Base-by-base conservation (phyloP, 1,140 invertebrate species). In the Dendroctonus valens region DNA sequence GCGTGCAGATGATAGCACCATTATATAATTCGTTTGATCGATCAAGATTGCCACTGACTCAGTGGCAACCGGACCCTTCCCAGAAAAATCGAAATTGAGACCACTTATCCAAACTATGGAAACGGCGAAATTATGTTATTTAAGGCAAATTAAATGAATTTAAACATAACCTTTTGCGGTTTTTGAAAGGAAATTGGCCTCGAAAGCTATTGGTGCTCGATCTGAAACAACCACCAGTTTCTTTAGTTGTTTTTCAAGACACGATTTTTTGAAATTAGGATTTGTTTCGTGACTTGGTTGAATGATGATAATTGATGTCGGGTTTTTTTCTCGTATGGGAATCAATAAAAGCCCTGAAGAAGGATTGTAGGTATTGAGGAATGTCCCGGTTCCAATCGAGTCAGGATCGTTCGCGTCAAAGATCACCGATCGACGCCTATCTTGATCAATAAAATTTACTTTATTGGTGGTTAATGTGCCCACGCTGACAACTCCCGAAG, bases 111-210 rank as follows among this genome's bases (percentile, higher is more conserved):
- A 40, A 11, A 26, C 3, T n/a, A 55, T 9, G 1, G 9, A 53
- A 53, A 57, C 41, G 54, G n/a, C 2, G 49, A 61, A 61, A 61
- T 61, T 61, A 61, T 61, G 59, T 52, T 61, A 61, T 61, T 61
- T 61, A 52, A 41, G 49, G 26, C 26, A 26, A 26, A 26, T 26
- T 26, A 26, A 26, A 26, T 38, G 26, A 61, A 51, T 41, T 51
- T 52, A 61, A 61, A 50, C n/a, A 38, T 39, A 48, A 61, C 37
- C 39, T 51, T 60, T 51, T 41, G 46, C 6, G 46, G 58, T 49
- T 48, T 37, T 49, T 15, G 12, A 51, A 52, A 52, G 39, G 12
- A 41, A 41, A 57, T 41, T 57, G 8, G 2, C 26, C 12, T 54
- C 37, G 14, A 54, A 39, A 54, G 37, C 38, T 54, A 54, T 54